Base-by-base conservation (phyloP, 2,888 invertebrate genomes). In the Calliphora vomitoria region DNA sequence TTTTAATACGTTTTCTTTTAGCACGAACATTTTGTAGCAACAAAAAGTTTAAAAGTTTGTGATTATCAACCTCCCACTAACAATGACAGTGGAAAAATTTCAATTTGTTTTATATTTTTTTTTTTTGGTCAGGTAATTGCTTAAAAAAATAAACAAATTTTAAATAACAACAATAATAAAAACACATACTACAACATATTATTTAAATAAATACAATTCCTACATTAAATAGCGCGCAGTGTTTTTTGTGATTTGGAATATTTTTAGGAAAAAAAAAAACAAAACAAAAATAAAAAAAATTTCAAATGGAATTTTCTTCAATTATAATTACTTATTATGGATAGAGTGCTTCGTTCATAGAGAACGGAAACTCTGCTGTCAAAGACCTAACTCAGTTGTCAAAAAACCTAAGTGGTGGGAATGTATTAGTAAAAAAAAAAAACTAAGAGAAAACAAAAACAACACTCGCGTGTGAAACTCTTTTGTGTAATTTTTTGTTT, bases 81-180 rank as follows among this genome's bases (percentile, higher is more conserved):
- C 58, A 31, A 62, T 62, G 71, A 38, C 20, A 50, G 50, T 80
- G 80, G 80, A 80, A 79, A 80, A 71, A 15, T 80, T 69, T 60
- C 8, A 5, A 31, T 6, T 78, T 20, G 13, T 35, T n/a, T 41
- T 15, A 38, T 64, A 3, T 38, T 35, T 44, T 44, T 44, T 69
- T 58, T 8, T 60, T 25, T 60, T 47, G 10, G 15, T 5, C 6
- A 60, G 20, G 20, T 60, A 60, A 71, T 81, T 81, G 18, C 15
- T 55, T 53, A 38, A 20, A 58, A 81, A 64, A 53, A 64, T 13
- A 72, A 47, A 47, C 13, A 78, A 53, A 20, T 60, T 72, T 55
- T 25, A 25, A 64, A 55, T n/a, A 72, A 66, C 25, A 81, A 81
- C 20, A 81, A 55, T 62, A 74, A 55, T 53, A 58, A 31, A 69